phyloP scores from a whole-genome alignment of 2,113 vertebrate genomes.

The Lagopus muta region DNA sequence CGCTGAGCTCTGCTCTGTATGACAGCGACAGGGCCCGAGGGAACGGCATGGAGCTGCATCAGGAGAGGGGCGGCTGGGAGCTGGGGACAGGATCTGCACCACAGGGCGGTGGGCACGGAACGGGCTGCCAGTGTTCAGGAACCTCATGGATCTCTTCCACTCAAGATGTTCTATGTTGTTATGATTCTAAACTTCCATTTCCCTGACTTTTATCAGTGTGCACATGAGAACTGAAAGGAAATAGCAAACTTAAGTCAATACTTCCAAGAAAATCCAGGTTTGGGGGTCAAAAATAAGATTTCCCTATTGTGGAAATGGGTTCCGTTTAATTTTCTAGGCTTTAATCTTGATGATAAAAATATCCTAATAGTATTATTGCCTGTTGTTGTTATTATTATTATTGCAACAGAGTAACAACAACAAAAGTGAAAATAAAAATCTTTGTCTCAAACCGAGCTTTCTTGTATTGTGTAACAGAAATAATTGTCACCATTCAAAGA shows the following conservation, averaged over 20 bases:
- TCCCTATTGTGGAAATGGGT: background rate
- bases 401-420: background rate
- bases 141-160: background rate
- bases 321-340: background rate
- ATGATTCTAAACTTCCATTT: background rate
- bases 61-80: too few species aligned
- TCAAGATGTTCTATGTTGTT: background rate
- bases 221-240: background rate
- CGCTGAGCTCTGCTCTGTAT: background rate
- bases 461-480: slow-evolving; percentile 12
- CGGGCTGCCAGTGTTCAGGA: background rate
- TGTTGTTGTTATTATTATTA: background rate
- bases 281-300: background rate
- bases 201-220: background rate
- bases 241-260: background rate
- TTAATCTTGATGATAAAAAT: slow-evolving; percentile 10
- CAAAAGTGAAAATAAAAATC: background rate
- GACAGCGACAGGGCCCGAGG: background rate
- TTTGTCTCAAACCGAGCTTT: background rate
- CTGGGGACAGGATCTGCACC: too few species aligned
- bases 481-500: background rate
- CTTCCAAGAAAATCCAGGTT: background rate
- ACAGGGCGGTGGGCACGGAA: background rate
- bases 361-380: background rate
- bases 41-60: background rate